A percentile compares a stretch with the other conserved stretches of the same genome.
These are phyloP conservation scores for Gandaritis pyraliata DNA, from an alignment of 2,888 invertebrate species.

Conservation along the genomic window DNA sequence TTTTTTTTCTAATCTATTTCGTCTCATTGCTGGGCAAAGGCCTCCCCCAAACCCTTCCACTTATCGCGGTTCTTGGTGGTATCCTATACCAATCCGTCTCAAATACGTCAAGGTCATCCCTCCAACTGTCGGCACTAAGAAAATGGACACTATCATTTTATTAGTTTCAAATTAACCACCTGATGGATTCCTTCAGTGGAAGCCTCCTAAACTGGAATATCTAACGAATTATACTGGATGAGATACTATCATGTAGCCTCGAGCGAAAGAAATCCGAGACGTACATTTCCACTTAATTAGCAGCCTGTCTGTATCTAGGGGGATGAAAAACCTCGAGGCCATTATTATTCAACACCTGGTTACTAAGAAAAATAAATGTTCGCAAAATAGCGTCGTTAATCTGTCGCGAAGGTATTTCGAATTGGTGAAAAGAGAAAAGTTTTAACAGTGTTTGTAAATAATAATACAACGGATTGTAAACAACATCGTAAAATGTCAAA, in stretches of 20 bases:
- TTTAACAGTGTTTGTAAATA: conserved; percentile 58
- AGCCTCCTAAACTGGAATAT: too few relatives aligned
- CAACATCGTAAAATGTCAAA: conserved; percentile 46
- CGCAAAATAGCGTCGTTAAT: conserved; percentile 50
- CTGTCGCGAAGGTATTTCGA: conserved; percentile 48
- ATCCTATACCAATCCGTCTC: too few relatives aligned
- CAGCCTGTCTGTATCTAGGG: conserved; percentile 40
- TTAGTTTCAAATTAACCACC: too few relatives aligned
- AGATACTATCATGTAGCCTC: conserved; percentile 18
- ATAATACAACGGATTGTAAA: conserved; percentile 52
- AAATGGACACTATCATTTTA: too few relatives aligned
- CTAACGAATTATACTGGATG: background rate
- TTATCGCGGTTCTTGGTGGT: too few relatives aligned
- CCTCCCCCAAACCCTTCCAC: too few relatives aligned
- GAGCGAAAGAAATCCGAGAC: conserved; percentile 57
- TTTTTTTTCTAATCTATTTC: too few relatives aligned
- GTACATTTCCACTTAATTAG: conserved; percentile 59
- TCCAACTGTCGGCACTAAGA: too few relatives aligned
- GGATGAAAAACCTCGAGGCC: conserved; percentile 53
- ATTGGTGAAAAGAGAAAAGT: conserved; percentile 49
- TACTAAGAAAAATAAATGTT: conserved; percentile 45
- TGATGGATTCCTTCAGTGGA: too few relatives aligned
- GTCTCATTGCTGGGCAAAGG: too few relatives aligned
- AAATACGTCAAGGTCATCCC: too few relatives aligned
- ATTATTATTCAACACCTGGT: conserved; percentile 61